Percentiles rank a stretch among this genome's conserved stretches.
Evolutionary conservation across 2,113 vertebrate species (phyloP).

Genomic region (Syngnathus floridae): DNA sequence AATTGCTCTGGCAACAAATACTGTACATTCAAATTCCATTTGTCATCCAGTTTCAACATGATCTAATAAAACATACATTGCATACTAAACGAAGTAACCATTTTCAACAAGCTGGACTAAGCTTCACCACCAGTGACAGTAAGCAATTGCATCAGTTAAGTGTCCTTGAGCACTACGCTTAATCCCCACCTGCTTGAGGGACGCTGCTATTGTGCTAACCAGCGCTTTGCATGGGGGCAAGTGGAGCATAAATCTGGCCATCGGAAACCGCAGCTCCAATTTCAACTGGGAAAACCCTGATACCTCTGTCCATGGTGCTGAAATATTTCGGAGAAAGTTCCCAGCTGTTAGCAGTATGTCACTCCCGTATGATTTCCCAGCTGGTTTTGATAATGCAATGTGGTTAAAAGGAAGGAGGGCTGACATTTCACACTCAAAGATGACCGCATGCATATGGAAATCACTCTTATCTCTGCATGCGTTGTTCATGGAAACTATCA

Average conservation of each 20-base stretch:
- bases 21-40: background rate
- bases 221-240: conserved; percentile 23
- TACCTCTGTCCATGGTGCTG: conserved; percentile 56
- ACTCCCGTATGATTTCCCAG: conserved; percentile 11
- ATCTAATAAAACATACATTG: conserved; percentile 27
- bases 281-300: background rate
- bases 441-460: conserved; percentile 24
- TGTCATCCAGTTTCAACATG: conserved; percentile 10
- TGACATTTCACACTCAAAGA: conserved; percentile 43
- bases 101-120: conserved; percentile 26
- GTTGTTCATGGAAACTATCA: conserved; percentile 38
- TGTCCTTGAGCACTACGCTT: conserved; percentile 49
- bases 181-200: conserved; percentile 40
- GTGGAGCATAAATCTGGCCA: conserved; percentile 25
- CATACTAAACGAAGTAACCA: conserved; percentile 16
- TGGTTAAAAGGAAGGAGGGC: conserved; percentile 21
- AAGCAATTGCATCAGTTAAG: conserved; percentile 40
- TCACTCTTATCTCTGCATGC: conserved; percentile 24
- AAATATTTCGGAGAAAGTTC: conserved; percentile 17
- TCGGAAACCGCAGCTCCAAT: background rate
- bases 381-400: conserved; percentile 28
- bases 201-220: conserved; percentile 31
- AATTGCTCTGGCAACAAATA: conserved; percentile 28
- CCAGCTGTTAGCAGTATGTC: background rate
- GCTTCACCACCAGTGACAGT: conserved; percentile 31